Percentiles rank a stretch among this genome's conserved stretches.
Evolutionary conservation across 2,113 vertebrate species (phyloP).

Genomic region (Puma concolor): DNA sequence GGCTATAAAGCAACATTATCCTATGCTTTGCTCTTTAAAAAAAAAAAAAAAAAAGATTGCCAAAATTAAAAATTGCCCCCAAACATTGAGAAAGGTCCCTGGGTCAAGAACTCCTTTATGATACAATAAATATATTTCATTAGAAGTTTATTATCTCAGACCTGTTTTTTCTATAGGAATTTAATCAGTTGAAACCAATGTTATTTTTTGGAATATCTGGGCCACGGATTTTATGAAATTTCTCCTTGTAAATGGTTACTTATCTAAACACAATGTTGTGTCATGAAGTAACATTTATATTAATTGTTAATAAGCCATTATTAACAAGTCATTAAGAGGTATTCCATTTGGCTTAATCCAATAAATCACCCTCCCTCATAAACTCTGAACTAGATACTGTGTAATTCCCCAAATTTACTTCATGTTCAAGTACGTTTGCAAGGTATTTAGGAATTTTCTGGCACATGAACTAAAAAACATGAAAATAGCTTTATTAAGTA

Average conservation of each 20-base stretch:
- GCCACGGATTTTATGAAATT: background rate
- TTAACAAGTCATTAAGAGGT: background rate
- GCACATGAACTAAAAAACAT: background rate
- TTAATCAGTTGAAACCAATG: background rate
- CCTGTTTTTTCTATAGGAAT: background rate
- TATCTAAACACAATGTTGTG: background rate
- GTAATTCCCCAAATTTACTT: background rate
- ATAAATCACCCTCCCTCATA: background rate
- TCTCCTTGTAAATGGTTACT: background rate
- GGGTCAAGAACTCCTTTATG: background rate
- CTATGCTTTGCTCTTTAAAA: background rate
- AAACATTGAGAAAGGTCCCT: background rate
- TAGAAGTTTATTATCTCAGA: background rate
- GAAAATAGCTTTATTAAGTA: background rate
- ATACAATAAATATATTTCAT: background rate
- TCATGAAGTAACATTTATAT: background rate
- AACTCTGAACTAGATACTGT: background rate
- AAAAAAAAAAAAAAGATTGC: background rate
- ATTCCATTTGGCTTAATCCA: background rate
- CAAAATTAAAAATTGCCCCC: background rate
- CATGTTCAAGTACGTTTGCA: background rate
- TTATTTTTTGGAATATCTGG: background rate
- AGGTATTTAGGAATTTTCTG: background rate
- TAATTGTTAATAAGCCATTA: constrained; percentile 7
- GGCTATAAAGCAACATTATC: background rate